Evolutionary conservation across 2,113 vertebrate genomes (phyloP).

Genomic region (Hepsetus odoe): DNA sequence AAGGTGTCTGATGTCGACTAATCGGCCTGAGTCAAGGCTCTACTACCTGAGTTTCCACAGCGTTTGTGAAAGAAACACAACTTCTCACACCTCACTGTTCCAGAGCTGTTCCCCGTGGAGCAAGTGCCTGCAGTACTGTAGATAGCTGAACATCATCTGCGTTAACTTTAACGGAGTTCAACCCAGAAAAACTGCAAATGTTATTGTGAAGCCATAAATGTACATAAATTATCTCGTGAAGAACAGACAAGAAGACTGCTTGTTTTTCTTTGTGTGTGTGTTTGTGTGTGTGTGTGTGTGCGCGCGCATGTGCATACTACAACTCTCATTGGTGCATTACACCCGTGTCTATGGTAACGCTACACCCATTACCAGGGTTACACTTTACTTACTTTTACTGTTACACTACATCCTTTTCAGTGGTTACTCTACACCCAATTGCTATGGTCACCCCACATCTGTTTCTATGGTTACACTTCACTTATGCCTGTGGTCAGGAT

Average conservation of each 20-base stretch:
- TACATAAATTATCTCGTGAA: conserved; percentile 83
- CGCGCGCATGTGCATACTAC: neutral
- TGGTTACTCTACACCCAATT: no score
- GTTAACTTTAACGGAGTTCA: conserved; percentile 58
- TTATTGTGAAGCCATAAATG: conserved; percentile 90
- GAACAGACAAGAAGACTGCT: conserved; percentile 6
- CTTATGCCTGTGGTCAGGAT: no score
- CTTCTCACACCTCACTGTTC: conserved; percentile 42
- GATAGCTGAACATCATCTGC: conserved; percentile 38
- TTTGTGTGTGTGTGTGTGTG: neutral
- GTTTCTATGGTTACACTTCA: no score
- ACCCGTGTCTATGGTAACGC: no score
- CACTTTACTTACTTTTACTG: no score
- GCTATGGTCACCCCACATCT: no score
- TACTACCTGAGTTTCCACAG: neutral
- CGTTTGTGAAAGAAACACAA: neutral
- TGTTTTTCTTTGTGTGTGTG: neutral
- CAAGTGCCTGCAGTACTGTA: conserved; percentile 84
- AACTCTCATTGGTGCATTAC: no score
- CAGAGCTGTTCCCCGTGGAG: conserved; percentile 66
- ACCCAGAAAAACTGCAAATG: conserved; percentile 81
- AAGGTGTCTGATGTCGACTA: neutral
- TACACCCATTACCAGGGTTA: no score
- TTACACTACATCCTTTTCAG: no score
- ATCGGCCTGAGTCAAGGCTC: neutral